Conservation (phyloP, 1,140 invertebrate species). For the roundworm (Caenorhabditis elegans) region WBcel235 BX284602.5:9178001-9178500, state of each 20-base stretch:
- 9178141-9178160: constrained; percentile 85
- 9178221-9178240: neutral
- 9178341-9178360: neutral
- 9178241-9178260: neutral
- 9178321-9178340: constrained; percentile 14
- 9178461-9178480: no score
- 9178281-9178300: constrained; percentile 42
- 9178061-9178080: neutral
- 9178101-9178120: constrained; percentile 74
- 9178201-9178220: constrained; percentile 31
- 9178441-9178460: no score
- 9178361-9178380: no score
- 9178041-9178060: neutral
- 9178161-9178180: constrained; percentile 73
- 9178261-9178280: constrained; percentile 40
- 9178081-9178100: no score
- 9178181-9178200: constrained; percentile 28
- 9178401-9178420: no score
- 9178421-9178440: no score
- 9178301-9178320: constrained; percentile 2
- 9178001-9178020: constrained; percentile 48
- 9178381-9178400: no score
- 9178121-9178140: constrained; percentile 87
- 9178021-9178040: constrained; percentile 18
- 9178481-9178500: no score